Evolutionary conservation across 2,113 vertebrate genomes (phyloP), one percentile per base, ranked within the genome.

Genomic region (Phycodurus eques): DNA sequence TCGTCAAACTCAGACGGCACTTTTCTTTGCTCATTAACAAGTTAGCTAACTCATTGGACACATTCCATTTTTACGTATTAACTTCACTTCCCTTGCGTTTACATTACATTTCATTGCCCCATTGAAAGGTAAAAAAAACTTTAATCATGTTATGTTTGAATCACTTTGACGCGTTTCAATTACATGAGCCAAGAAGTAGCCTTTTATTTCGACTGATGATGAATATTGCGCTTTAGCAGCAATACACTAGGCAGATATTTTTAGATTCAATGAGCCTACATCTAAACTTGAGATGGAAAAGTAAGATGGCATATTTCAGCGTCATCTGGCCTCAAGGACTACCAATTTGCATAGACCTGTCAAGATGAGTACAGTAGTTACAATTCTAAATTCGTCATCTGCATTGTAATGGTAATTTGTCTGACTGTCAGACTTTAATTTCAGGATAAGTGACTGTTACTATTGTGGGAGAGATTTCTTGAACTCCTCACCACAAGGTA

Each of bases 231-330:
- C 22, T 75, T 73, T 67, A 47, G 14, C 44, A 39, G 63, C 67
- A 72, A 68, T 53, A 43, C 71, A 68, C 62, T 42, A 33, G 47
- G 17, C 12, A 27, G 70, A 22, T 87, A 87, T 85, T 77, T 81
- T 79, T 83, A 86, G 79, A 46, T 71, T 73, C 53, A 80, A 87
- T 87, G 86, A 86, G 75, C 87, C 83, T 42, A 81, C 74, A 81
- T 88, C 59, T 73, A 31, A 51, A 62, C 12, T 66, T 47, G 14
- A 5, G 19, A 66, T 64, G 80, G 86, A 79, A 79, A 86, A 85
- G 83, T 80, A 66, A 60, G 35, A 51, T 72, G 76, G 72, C 74
- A 77, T 69, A 78, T 72, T 75, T 73, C 31, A 78, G 72, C 39
- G 33, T 71, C 54, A 51, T 43, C 35, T 66, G 8, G 10, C 42